Evolutionary conservation across 2,888 invertebrate genomes (phyloP), one percentile per base, ranked within the genome.

Genomic region (Chymomyza caudatula): DNA sequence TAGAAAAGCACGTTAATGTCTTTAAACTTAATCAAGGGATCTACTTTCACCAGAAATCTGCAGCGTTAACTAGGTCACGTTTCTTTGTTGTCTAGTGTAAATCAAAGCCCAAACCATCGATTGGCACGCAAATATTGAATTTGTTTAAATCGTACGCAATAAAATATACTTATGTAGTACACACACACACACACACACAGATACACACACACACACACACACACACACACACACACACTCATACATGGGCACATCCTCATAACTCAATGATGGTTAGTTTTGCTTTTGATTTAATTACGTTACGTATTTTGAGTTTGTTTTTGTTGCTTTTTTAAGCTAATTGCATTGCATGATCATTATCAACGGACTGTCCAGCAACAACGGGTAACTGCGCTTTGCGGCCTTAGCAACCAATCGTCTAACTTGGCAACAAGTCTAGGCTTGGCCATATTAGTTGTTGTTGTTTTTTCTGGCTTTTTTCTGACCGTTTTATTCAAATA

Each of bases 401-500:
- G 43, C 13, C 42, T 37, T 11, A 43, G 43, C 56, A 3, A 42
- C 56, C 11, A 19, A 56, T 1, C 4, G 22, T 13, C 19, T 2
- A 20, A 20, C 53, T 23, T 15, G 53, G 53, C 22, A 25, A 23
- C 11, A 11, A 22, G 42, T 15, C 43, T 6, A 43, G 43, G 20
- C 22, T 51, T 60, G 29, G 42, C 52, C 15, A 29, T 23, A 49
- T 52, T 22, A 52, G 19, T 17, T 17, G 51, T 37, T 60, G 52
- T 60, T 59, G 37, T 51, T 59, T 4, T 20, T 42, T 13, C 17
- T n/a, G n/a, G n/a, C n/a, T 44, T 22, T 22, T 53, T 22, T 6
- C 23, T 20, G 23, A 11, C n/a, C 66, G 70, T 74, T 68, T 63
- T 71, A 74, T 78, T 78, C 74, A 78, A 82, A 83, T 78, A 70